Evolutionary conservation across 2,113 vertebrate genomes (phyloP), one percentile per base, ranked within the genome.

Genomic region (Haemorhous mexicanus): DNA sequence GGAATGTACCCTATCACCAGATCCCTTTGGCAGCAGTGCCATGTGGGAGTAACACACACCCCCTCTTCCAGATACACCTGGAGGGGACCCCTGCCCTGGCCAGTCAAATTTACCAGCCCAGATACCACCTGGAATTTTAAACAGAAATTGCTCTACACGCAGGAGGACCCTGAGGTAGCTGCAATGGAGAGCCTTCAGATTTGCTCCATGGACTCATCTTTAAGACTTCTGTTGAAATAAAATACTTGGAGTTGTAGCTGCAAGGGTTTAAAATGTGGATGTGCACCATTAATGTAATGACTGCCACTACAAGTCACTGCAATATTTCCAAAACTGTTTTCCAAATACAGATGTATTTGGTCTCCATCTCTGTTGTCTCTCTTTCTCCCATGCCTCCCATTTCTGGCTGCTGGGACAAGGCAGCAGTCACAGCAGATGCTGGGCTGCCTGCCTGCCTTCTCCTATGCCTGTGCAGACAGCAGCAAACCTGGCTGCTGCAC

Each of bases 381-480:
- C 2, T 55, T 66, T 58, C 52, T 82, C 24, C 47, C 28, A 9
- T 20, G 20, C 21, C 30, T 59, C 55, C 56, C 16, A 10, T 50
- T 95, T 83, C 66, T 74, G 53, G 53, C 33, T 92, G 41, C 67
- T 5, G 9, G 61, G 80, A 58, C 10, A 46, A 77, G 46, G 81
- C 73, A 84, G 72, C 9, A 7, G 59, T 39, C 89, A 56, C 13
- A 17, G 78, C 28, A 7, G 37, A 32, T 3, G 2, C 35, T 1
- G 2, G 61, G 32, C 22, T 89, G 84, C 79, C 83, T 41, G 61
- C 10, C n/a, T 94, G 94, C 62, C 94, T 91, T 93, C 84, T 90
- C 75, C 37, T 32, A 0, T 4, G 13, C 35, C 14, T 2, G 1
- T 16, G 47, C 63, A 79, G 79, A 79, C 92, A 90, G 73, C n/a